phyloP scores from a whole-genome alignment of 2,797 vertebrate genomes.

The Pyrrhura leucotis region DNA sequence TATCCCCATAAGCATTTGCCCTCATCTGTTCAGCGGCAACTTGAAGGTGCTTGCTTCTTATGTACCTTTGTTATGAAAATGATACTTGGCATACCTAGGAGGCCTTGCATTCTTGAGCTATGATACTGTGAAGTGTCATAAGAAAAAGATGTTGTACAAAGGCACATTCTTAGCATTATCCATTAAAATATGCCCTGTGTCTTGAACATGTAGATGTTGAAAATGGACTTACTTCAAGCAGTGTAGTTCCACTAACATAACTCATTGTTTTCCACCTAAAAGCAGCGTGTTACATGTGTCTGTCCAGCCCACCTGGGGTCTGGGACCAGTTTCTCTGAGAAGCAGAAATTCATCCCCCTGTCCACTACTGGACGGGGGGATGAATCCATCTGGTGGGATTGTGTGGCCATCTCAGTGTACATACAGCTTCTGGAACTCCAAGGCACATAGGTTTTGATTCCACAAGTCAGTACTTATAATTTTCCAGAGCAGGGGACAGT shows the following conservation, averaged over 20 bases:
- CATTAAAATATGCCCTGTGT: background rate
- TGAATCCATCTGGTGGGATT: background rate
- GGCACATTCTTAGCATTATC: background rate
- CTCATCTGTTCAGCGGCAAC: background rate
- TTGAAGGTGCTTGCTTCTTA: background rate
- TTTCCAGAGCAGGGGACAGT: background rate
- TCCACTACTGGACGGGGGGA: background rate
- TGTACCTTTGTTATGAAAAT: constrained; percentile 7
- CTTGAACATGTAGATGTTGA: background rate
- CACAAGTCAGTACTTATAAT: background rate
- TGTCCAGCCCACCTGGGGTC: background rate
- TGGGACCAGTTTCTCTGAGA: background rate
- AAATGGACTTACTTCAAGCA: background rate
- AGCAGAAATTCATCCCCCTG: background rate
- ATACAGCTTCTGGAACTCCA: background rate
- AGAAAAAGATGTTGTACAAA: background rate
- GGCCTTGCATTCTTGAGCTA: constrained; percentile 39
- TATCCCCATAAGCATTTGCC: background rate
- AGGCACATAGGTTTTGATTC: background rate
- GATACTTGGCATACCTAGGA: constrained; percentile 4
- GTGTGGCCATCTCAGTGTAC: background rate
- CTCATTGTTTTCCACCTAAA: background rate
- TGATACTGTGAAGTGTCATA: background rate
- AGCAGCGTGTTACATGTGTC: background rate
- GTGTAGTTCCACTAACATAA: background rate